phyloP scores from a whole-genome alignment of 2,113 vertebrate genomes.

The Cyprinodon brontotheroides region DNA sequence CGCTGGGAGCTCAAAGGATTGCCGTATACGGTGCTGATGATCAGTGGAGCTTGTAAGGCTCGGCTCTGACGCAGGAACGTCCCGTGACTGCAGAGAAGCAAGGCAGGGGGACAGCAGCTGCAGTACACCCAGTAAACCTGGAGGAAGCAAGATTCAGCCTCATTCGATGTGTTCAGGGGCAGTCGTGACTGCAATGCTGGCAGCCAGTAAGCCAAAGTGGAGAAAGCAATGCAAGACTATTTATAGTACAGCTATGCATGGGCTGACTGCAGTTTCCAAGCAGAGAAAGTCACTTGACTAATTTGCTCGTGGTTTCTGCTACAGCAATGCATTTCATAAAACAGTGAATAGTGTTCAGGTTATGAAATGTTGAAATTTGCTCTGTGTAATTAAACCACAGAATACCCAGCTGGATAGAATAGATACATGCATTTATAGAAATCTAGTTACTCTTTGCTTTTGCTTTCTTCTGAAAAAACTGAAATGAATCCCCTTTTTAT shows the following conservation, averaged over 20 bases:
- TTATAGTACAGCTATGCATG: conserved; percentile 55
- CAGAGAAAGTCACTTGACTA: conserved; percentile 35
- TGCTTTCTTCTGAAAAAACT: background rate
- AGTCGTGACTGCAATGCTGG: conserved; percentile 69
- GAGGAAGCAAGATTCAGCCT: conserved; percentile 39
- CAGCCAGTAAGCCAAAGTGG: conserved; percentile 43
- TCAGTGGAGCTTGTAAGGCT: conserved; percentile 36
- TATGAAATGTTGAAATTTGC: background rate
- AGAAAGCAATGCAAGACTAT: conserved; percentile 57
- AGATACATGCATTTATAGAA: background rate
- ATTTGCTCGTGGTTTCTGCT: conserved; percentile 3
- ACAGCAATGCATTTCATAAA: background rate
- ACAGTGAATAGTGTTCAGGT: background rate
- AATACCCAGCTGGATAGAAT: background rate
- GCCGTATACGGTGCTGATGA: conserved; percentile 72
- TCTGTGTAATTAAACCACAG: background rate
- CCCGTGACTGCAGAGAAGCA: conserved; percentile 61
- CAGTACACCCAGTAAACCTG: conserved; percentile 38
- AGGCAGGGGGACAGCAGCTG: conserved; percentile 39
- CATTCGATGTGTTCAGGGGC: conserved; percentile 32
- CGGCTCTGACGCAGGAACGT: conserved; percentile 60
- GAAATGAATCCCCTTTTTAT: background rate
- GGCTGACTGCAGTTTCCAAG: conserved; percentile 46
- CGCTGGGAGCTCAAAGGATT: conserved; percentile 58
- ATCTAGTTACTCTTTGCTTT: background rate